Percentiles rank a stretch among this genome's conserved stretches.
Conservation (phyloP, 2,113 vertebrate genomes). For the Oreochromis spilurus region DNA sequence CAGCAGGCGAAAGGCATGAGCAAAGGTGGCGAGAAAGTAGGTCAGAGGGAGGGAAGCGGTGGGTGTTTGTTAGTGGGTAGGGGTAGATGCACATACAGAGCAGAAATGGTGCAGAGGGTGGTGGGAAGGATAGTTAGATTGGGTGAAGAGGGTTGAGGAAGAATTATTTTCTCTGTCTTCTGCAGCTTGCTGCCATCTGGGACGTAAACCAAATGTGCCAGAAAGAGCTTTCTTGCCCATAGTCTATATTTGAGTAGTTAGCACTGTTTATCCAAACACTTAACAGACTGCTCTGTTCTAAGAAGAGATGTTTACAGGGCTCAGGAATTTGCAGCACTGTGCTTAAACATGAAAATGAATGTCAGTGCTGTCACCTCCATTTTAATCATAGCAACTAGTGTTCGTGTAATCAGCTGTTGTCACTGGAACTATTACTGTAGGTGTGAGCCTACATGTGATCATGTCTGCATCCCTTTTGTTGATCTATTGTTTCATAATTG, state of each 20-base stretch:
- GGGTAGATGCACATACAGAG: not conserved
- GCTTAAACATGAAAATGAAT: not conserved
- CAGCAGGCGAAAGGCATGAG: slow-evolving; percentile 40
- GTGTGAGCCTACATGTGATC: not conserved
- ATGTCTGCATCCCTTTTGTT: not conserved
- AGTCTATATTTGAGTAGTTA: not conserved
- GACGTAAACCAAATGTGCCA: not conserved
- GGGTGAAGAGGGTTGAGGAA: not conserved
- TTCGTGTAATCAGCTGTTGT: not conserved
- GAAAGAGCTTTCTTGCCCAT: not conserved
- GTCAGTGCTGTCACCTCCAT: not conserved
- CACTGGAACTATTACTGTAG: not conserved
- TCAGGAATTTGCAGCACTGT: not conserved
- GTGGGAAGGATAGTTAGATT: not conserved
- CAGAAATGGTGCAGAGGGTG: not conserved
- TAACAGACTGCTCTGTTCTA: not conserved
- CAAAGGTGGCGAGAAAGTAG: slow-evolving; percentile 43
- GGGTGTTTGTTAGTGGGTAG: not conserved
- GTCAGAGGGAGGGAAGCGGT: slow-evolving; percentile 24
- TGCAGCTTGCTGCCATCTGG: not conserved
- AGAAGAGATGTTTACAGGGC: not conserved
- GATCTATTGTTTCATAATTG: fast-evolving
- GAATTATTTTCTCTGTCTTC: not conserved
- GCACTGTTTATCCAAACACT: not conserved
- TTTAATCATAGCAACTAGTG: not conserved